Percentiles rank a stretch among this genome's conserved stretches.
These are phyloP conservation scores for Drosophila meridiana DNA, from an alignment of 2,888 invertebrate genomes.

Conservation along the genomic window DNA sequence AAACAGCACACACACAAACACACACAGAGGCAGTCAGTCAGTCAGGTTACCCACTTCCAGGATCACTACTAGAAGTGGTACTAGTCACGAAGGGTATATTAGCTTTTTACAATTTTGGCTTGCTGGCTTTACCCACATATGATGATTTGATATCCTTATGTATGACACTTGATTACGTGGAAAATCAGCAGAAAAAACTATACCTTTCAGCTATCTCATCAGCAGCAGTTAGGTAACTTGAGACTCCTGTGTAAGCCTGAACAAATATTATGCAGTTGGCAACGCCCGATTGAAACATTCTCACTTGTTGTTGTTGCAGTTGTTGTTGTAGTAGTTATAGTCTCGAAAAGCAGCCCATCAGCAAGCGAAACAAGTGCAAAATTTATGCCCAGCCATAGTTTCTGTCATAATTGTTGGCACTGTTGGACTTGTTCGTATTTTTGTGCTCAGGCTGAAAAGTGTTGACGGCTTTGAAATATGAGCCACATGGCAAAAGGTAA, in stretches of 20 bases:
- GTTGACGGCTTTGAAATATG: conserved; percentile 81
- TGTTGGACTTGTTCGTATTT: conserved; percentile 55
- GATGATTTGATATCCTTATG: too few relatives aligned
- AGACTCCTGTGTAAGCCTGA: neutral
- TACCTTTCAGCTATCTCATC: too few relatives aligned
- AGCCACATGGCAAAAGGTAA: conserved; percentile 38
- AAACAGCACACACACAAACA: neutral
- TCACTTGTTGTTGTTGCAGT: neutral
- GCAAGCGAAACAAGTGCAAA: conserved; percentile 70
- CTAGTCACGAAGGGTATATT: neutral
- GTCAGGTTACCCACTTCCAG: neutral
- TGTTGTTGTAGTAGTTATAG: conserved; percentile 6
- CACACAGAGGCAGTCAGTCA: conserved; percentile 9
- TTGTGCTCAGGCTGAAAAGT: conserved; percentile 58
- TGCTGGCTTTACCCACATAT: too few relatives aligned
- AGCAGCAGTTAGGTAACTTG: too few relatives aligned
- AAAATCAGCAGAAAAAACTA: too few relatives aligned
- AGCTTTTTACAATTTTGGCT: neutral
- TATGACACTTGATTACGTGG: too few relatives aligned
- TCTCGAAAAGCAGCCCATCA: conserved; percentile 26
- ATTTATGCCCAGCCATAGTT: conserved; percentile 79
- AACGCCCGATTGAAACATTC: neutral
- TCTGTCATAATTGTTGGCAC: conserved; percentile 77
- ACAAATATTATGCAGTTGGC: neutral
- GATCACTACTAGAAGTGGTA: neutral